Percentiles rank a stretch among this genome's conserved stretches.
These are phyloP conservation scores for Danio albolineatus DNA, from an alignment of 2,797 vertebrate genomes.

Conservation along the genomic window DNA sequence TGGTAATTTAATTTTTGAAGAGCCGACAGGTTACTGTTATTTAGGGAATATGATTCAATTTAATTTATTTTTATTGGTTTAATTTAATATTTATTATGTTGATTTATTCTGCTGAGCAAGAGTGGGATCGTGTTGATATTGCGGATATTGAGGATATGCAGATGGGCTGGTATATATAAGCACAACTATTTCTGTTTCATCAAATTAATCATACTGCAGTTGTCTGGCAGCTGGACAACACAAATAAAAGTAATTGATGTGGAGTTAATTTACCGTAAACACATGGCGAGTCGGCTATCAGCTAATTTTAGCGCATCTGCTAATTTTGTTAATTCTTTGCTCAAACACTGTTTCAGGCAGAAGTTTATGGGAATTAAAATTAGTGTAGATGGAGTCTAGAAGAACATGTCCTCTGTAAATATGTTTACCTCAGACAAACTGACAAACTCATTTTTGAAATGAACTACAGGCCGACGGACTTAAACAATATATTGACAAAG, in stretches of 20 bases:
- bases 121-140: background rate
- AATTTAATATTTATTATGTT: background rate
- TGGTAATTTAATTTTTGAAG: background rate
- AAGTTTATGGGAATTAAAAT: too few species aligned
- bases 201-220: background rate
- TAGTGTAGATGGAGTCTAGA: background rate
- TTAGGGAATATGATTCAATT: background rate
- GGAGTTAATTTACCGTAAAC: conserved; percentile 1
- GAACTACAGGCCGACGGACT: too few species aligned
- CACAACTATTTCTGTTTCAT: background rate
- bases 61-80: background rate
- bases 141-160: background rate
- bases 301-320: background rate
- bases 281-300: background rate
- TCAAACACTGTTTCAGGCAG: background rate
- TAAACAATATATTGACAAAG: background rate
- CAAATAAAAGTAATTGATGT: background rate
- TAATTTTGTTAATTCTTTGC: background rate
- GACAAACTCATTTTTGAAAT: background rate
- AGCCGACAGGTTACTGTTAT: background rate
- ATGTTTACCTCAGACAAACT: background rate
- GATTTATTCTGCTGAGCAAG: background rate
- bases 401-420: background rate
- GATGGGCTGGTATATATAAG: background rate
- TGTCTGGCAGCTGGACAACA: background rate